Percentiles rank a stretch among this genome's conserved stretches.
These are phyloP conservation scores for Zhengitettix transpicula DNA, from an alignment of 2,888 invertebrate genomes.

Conservation along the genomic window DNA sequence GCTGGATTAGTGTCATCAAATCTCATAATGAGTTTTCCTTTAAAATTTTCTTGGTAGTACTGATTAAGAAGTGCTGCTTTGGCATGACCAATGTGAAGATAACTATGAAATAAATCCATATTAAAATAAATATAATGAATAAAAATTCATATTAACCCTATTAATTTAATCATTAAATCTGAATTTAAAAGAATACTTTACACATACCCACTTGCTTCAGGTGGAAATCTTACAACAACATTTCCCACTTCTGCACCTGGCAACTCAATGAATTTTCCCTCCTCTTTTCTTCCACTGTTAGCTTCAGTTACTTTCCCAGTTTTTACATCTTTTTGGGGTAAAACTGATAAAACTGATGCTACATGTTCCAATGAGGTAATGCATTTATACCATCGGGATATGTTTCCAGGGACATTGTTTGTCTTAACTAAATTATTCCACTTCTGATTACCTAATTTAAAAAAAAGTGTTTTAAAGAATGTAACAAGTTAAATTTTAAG, in stretches of 20 bases:
- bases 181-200: conserved; percentile 3
- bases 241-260: conserved; percentile 95
- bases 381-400: conserved; percentile 49
- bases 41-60: conserved; percentile 82
- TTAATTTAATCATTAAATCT: conserved; percentile 9
- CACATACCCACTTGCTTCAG: conserved; percentile 90
- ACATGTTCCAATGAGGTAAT: conserved; percentile 28
- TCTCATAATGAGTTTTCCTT: conserved; percentile 92
- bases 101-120: conserved; percentile 30
- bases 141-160: neutral
- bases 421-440: conserved; percentile 3
- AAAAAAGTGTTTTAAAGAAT: too few species aligned
- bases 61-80: conserved; percentile 97
- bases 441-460: neutral
- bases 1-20: conserved; percentile 99
- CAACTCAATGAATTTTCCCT: conserved; percentile 92
- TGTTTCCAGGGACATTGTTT: conserved; percentile 33
- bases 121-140: neutral
- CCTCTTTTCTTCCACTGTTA: conserved; percentile 41
- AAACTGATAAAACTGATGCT: conserved; percentile 32
- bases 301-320: neutral
- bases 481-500: too few species aligned
- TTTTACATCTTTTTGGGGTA: conserved; percentile 35
- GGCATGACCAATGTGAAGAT: conserved; percentile 95
- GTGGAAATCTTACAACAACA: conserved; percentile 97